These are phyloP conservation scores for Caiman crocodilus DNA, from an alignment of 2,797 vertebrate species.

Conservation along the genomic window DNA sequence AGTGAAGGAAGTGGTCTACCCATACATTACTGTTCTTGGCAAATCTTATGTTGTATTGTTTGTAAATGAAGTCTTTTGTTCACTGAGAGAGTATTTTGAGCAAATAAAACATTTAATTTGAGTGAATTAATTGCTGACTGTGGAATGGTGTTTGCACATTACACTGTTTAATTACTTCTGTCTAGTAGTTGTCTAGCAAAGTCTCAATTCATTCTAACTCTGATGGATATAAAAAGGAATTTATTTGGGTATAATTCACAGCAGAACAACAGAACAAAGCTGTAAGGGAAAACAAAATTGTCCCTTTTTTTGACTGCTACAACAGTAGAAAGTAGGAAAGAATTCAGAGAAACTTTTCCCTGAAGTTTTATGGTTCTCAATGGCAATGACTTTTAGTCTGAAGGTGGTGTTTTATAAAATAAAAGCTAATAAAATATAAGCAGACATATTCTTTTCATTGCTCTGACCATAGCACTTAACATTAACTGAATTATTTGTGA, in stretches of 20 bases:
- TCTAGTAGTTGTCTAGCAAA: conserved; percentile 60
- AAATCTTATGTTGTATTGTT: conserved; percentile 14
- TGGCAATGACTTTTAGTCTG: conserved; percentile 50
- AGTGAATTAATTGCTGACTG: conserved; percentile 60
- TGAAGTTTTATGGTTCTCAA: conserved; percentile 60
- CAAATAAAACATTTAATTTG: conserved; percentile 64
- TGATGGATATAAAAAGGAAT: neutral
- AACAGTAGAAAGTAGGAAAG: conserved; percentile 42
- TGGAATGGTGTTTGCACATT: conserved; percentile 70
- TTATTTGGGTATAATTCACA: conserved; percentile 15
- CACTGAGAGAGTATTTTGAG: conserved; percentile 18
- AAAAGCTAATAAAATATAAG: conserved; percentile 66
- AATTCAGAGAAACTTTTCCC: conserved; percentile 23
- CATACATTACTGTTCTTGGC: neutral
- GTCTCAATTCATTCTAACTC: conserved; percentile 53
- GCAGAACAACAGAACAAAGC: neutral
- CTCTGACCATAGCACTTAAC: conserved; percentile 40
- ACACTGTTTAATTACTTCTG: conserved; percentile 61
- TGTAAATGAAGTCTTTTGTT: conserved; percentile 45
- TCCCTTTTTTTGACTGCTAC: conserved; percentile 54
- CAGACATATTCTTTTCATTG: conserved; percentile 44
- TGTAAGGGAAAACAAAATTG: conserved; percentile 27
- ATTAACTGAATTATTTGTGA: conserved; percentile 55
- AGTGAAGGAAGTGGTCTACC: neutral
- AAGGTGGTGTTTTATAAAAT: conserved; percentile 65